Percentiles rank a stretch among this genome's conserved stretches.
Evolutionary conservation across 2,888 invertebrate species (phyloP).

Genomic region (Drosophila siamana): DNA sequence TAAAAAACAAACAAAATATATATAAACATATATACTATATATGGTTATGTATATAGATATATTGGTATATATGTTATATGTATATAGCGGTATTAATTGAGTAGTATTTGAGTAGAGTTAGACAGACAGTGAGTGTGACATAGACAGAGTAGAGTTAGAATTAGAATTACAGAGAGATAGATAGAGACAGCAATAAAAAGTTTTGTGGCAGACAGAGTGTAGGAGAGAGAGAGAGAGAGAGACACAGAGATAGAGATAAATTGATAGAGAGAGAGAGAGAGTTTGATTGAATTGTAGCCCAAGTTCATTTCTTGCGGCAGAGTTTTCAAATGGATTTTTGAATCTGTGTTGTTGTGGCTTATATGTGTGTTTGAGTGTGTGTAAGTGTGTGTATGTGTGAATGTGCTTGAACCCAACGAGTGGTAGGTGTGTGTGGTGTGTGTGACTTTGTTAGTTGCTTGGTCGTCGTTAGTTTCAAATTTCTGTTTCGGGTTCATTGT

Average conservation of each 20-base stretch:
- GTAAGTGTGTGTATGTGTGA: constrained; percentile 29
- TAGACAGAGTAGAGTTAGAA: constrained; percentile 40
- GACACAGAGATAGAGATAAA: constrained; percentile 27
- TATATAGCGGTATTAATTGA: constrained; percentile 42
- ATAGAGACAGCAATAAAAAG: constrained; percentile 45
- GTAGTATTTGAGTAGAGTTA: constrained; percentile 32
- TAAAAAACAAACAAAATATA: constrained; percentile 68
- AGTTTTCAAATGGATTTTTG: constrained; percentile 42
- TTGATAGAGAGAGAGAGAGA: constrained; percentile 57
- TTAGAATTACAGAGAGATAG: constrained; percentile 41
- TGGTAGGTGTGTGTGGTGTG: constrained; percentile 36
- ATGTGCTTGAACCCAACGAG: constrained; percentile 55
- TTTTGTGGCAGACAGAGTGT: constrained; percentile 31
- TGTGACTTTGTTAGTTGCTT: constrained; percentile 55
- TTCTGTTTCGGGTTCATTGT: constrained; percentile 36
- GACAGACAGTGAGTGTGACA: constrained; percentile 32
- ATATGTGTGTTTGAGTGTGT: constrained; percentile 14
- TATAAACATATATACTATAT: constrained; percentile 54
- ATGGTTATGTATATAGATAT: constrained; percentile 56
- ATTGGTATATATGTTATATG: constrained; percentile 57
- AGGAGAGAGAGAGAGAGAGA: constrained; percentile 35
- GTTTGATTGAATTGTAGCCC: constrained; percentile 39
- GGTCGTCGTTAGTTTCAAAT: constrained; percentile 61
- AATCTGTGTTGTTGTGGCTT: constrained; percentile 10
- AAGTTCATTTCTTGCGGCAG: constrained; percentile 34